Percentiles rank a stretch among this genome's conserved stretches.
These are phyloP conservation scores for Ispidina lecontei DNA, from an alignment of 2,797 vertebrate species.

Conservation along the genomic window DNA sequence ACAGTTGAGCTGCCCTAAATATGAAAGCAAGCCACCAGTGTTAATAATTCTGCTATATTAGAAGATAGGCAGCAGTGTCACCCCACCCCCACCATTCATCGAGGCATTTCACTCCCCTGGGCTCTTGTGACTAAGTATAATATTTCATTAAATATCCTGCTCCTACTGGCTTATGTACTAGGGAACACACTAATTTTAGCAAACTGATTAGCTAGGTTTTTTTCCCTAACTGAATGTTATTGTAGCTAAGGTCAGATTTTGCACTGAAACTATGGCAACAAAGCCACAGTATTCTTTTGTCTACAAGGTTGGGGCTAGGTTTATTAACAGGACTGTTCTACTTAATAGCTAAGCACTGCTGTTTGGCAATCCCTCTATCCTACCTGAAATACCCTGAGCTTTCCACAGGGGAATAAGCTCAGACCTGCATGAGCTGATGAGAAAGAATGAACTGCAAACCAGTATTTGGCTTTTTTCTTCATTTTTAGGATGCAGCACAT, in stretches of 20 bases:
- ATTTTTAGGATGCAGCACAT: neutral
- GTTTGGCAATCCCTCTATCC: conserved; percentile 17
- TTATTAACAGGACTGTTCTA: conserved; percentile 58
- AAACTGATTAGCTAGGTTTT: conserved; percentile 79
- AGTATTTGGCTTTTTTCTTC: neutral
- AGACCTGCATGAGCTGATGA: neutral
- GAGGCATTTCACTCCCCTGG: conserved; percentile 70
- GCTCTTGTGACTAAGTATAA: conserved; percentile 71
- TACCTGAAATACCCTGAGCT: conserved; percentile 50
- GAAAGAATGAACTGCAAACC: neutral
- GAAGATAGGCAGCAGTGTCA: conserved; percentile 46
- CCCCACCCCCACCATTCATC: conserved; percentile 52
- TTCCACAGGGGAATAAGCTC: neutral
- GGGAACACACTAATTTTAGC: conserved; percentile 83
- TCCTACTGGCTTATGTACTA: conserved; percentile 76
- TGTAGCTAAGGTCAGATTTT: conserved; percentile 82
- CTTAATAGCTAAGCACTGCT: conserved; percentile 53
- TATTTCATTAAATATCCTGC: conserved; percentile 79
- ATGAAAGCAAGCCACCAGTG: conserved; percentile 20
- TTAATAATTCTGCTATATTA: conserved; percentile 20
- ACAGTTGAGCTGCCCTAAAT: neutral
- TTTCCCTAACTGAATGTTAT: conserved; percentile 78
- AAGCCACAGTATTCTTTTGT: conserved; percentile 73
- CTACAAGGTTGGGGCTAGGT: conserved; percentile 62
- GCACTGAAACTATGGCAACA: conserved; percentile 83